Conservation (phyloP, 2,113 vertebrate species). For the Puma concolor region DNA sequence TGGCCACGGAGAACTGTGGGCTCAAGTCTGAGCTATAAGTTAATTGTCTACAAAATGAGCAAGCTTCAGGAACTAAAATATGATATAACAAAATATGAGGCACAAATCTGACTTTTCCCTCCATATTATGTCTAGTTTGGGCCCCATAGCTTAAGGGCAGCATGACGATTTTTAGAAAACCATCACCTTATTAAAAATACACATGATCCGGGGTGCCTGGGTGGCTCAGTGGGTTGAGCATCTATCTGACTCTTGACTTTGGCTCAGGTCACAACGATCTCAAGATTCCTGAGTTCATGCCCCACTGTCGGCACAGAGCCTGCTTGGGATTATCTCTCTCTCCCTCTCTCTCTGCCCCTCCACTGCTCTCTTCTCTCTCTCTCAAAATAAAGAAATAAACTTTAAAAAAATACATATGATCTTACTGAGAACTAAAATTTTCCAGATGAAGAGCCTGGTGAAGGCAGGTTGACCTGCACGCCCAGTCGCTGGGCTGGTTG, state of each 20-base stretch:
- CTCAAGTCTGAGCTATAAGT: background rate
- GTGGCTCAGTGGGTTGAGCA: background rate
- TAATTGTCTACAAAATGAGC: background rate
- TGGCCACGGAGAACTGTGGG: background rate
- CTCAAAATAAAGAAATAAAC: background rate
- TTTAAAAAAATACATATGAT: background rate
- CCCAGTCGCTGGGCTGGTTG: background rate
- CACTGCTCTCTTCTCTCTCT: background rate
- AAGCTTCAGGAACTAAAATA: background rate
- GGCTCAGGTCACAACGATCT: background rate
- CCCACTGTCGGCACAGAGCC: too few relatives aligned
- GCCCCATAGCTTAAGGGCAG: background rate
- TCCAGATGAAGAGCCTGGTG: background rate
- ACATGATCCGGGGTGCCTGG: accelerated
- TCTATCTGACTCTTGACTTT: background rate
- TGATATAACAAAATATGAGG: background rate
- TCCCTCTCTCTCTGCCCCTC: too few relatives aligned
- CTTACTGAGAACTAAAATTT: background rate
- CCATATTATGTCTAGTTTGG: background rate
- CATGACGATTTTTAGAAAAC: background rate
- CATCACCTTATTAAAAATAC: background rate
- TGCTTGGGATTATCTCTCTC: too few relatives aligned
- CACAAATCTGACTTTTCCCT: background rate
- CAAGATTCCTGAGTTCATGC: background rate
- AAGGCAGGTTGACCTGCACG: background rate